These are phyloP conservation scores for Gymnopithys bicolor DNA, from an alignment of 2,797 vertebrate genomes.

Conservation along the genomic window DNA sequence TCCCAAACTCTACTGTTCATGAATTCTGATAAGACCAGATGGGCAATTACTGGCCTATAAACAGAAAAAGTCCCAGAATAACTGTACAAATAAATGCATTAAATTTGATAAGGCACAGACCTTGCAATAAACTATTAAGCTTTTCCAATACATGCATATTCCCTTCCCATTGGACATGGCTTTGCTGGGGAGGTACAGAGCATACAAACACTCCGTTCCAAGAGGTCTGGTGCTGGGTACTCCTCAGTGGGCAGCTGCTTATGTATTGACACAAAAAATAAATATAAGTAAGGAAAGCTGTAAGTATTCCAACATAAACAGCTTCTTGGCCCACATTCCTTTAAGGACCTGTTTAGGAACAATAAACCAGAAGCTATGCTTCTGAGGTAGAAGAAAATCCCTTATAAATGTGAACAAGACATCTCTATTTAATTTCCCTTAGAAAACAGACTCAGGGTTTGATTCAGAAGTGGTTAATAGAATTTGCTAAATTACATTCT, in stretches of 20 bases:
- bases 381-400: not conserved
- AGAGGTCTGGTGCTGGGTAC: not conserved
- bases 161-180: not conserved
- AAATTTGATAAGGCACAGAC: not conserved
- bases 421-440: not conserved
- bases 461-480: conserved; percentile 10
- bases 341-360: not conserved
- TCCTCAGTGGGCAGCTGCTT: not conserved
- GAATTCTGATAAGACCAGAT: not conserved
- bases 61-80: not conserved
- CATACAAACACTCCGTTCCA: not conserved
- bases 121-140: not conserved
- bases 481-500: not conserved
- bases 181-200: not conserved
- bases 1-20: not conserved
- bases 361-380: not conserved
- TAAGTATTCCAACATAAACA: conserved; percentile 4
- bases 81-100: not conserved
- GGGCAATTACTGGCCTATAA: not conserved
- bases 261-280: not conserved
- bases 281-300: not conserved
- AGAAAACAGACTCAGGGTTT: not conserved
- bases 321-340: not conserved
- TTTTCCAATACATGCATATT: not conserved
- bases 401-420: not conserved